Evolutionary conservation across 2,113 vertebrate genomes (phyloP).

Genomic region (Bothrops jararaca): DNA sequence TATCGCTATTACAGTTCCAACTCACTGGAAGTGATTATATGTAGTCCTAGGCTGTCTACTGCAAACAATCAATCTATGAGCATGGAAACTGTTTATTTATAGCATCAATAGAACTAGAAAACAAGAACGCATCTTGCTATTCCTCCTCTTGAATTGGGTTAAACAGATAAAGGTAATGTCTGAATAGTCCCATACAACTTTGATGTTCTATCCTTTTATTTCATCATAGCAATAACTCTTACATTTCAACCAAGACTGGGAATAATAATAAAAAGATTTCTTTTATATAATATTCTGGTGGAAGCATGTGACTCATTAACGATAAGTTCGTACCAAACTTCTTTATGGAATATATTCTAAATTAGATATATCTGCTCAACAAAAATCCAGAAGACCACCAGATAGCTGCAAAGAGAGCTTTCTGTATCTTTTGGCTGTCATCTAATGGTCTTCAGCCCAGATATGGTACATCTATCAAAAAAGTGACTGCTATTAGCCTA

Average conservation of each 20-base stretch:
- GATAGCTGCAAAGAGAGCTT: neutral
- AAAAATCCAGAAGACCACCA: neutral
- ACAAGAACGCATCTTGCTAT: neutral
- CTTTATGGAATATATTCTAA: neutral
- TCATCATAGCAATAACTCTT: neutral
- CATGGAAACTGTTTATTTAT: neutral
- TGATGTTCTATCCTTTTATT: neutral
- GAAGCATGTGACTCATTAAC: neutral
- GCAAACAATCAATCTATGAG: neutral
- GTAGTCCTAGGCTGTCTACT: neutral
- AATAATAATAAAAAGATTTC: neutral
- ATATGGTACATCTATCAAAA: no score
- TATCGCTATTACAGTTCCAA: neutral
- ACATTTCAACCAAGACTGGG: neutral
- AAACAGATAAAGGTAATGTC: neutral
- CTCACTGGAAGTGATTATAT: neutral
- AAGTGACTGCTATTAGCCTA: no score
- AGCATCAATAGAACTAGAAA: neutral
- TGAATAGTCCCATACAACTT: neutral
- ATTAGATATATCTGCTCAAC: neutral
- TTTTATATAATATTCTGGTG: neutral
- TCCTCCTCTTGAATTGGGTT: neutral
- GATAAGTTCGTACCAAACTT: neutral
- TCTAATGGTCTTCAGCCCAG: neutral
- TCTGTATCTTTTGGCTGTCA: neutral